Evolutionary conservation across 2,888 invertebrate species (phyloP).

Genomic region (Gortyna flavago): DNA sequence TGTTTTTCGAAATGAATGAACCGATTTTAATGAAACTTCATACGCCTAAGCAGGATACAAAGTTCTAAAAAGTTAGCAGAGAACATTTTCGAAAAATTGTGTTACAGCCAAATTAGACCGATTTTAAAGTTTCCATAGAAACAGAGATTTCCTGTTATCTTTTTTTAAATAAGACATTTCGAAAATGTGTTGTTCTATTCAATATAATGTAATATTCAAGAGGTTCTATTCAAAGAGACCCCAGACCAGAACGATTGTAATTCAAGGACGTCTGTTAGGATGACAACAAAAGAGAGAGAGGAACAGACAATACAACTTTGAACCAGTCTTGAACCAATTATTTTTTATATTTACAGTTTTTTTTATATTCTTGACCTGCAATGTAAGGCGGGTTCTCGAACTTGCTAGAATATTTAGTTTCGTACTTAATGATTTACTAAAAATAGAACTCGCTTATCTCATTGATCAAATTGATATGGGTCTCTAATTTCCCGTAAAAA

Average conservation of each 20-base stretch:
- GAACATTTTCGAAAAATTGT: no score
- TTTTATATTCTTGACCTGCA: neutral
- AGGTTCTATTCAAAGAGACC: conserved; percentile 3
- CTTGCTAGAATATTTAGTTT: neutral
- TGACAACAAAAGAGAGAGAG: conserved; percentile 5
- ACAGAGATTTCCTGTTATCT: no score
- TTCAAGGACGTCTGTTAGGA: conserved; percentile 15
- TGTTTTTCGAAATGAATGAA: no score
- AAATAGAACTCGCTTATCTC: neutral
- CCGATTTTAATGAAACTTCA: no score
- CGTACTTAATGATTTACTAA: neutral
- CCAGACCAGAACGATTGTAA: conserved; percentile 23
- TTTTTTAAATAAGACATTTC: no score
- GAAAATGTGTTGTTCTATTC: no score
- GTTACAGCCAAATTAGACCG: no score
- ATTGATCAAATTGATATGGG: neutral
- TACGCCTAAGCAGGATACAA: no score
- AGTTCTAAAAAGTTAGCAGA: no score
- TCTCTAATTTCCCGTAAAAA: neutral
- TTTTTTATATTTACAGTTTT: neutral
- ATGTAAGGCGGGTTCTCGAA: neutral
- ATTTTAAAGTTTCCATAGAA: no score
- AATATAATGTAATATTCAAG: no score
- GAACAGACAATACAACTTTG: neutral
- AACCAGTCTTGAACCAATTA: neutral